Percentiles rank a stretch among this genome's conserved stretches.
phyloP scores from a whole-genome alignment of 2,113 vertebrate genomes.

The Cygnus atratus region DNA sequence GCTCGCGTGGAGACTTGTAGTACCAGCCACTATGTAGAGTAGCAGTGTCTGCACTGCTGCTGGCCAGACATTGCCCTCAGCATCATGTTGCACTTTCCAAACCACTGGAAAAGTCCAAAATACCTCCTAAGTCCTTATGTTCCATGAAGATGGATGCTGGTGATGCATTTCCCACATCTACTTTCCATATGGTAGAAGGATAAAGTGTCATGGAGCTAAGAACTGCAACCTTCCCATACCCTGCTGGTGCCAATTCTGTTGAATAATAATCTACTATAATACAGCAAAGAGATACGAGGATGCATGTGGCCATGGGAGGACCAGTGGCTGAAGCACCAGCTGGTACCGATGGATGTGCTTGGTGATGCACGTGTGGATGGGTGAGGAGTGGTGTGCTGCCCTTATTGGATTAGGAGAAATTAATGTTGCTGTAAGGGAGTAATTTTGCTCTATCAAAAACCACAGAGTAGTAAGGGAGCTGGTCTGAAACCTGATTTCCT shows the following conservation, averaged over 20 bases:
- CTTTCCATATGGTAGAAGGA: not conserved
- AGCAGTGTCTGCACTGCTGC: not conserved
- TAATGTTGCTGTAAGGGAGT: not conserved
- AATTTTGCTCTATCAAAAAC: not conserved
- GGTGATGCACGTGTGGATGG: not conserved
- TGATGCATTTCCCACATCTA: not conserved
- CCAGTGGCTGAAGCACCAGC: not conserved
- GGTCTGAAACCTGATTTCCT: not conserved
- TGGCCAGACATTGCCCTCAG: not conserved
- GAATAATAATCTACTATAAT: not conserved
- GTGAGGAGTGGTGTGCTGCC: not conserved
- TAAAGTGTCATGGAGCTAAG: not conserved
- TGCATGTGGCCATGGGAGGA: accelerated
- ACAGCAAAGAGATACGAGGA: not conserved
- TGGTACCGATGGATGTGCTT: not conserved
- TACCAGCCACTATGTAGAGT: not conserved
- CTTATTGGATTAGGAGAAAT: not conserved
- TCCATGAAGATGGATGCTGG: not conserved
- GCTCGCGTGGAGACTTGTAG: not conserved
- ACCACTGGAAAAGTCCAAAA: not conserved
- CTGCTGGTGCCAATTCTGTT: not conserved
- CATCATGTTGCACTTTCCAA: not conserved
- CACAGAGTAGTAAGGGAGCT: not conserved
- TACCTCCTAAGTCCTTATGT: not conserved
- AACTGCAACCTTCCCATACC: accelerated